Evolutionary conservation across 2,113 vertebrate genomes (phyloP), one percentile per base, ranked within the genome.

Genomic region (Dolichallabes microphthalmus): DNA sequence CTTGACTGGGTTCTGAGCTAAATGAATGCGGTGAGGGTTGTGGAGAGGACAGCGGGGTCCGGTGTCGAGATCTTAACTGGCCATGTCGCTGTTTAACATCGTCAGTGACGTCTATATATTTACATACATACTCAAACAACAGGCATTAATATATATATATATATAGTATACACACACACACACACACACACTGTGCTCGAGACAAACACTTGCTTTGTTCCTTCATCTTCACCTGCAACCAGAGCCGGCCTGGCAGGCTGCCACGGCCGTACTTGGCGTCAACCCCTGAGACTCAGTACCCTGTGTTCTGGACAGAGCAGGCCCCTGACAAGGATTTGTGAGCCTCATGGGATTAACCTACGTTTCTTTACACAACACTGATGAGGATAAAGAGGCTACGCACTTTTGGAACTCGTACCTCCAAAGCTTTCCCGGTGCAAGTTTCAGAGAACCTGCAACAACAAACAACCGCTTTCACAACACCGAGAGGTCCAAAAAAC

Each of bases 311-410:
- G 89, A 89, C 90, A 90, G 91, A 90, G 89, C 88, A 92, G 90
- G 91, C 91, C 92, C 90, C 90, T 89, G 87, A 90, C 90, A 91
- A 93, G 93, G 93, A 94, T 94, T 93, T 93, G 89, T 86, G 79
- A 83, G 90, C 88, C 91, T 93, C 92, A 92, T 92, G 92, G 94
- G 94, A 94, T 94, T 94, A 95, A 90, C 22, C 90, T 92, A 88
- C 86, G 89, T 93, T 92, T 94, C 93, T 94, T 94, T 93, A 92
- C 92, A 93, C 94, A 95, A 93, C 91, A 93, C 88, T 90, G 92
- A 93, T 88, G 93, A 89, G 93, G 92, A 93, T 93, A 91, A 94
- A 91, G 90, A 92, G 89, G 90, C 90, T 22, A 78, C 83, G 82
- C 89, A 92, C 90, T 89, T 91, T 91, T 88, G 92, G 91, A 92